Evolutionary conservation across 2,888 invertebrate species (phyloP), one percentile per base, ranked within the genome.

Genomic region (Archips xylosteana): DNA sequence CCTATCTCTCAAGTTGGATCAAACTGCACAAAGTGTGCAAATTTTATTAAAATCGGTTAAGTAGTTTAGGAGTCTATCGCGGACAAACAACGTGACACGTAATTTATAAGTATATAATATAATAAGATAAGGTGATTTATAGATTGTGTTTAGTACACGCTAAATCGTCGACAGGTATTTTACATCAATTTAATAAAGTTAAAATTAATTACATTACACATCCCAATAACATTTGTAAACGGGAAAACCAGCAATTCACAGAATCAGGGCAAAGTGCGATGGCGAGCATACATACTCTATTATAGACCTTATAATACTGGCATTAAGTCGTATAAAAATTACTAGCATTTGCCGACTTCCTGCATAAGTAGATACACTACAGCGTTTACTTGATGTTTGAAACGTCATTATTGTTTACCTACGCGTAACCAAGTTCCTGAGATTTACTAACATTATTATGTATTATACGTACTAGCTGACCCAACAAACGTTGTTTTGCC

Each of bases 341-440:
- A 59, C 70, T 67, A 54, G 13, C 54, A 67, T 67, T 66, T 54
- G 36, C 45, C 5, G 36, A 72, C 66, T 72, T 72, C 71, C 71
- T 45, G 66, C 64, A 32, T n/a, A 54, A 23, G 8, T 8, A 54
- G 4, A n/a, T 49, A 45, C 39, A 9, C 61, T 23, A 39, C 39
- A 63, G 54, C 70, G 39, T 36, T 36, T 12, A 57, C 4, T 57
- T 57, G 12, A 32, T 15, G 13, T 23, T 6, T 54, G 4, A 2
- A 54, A 54, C 23, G 9, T 54, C 51, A 23, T 54, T 54, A 15
- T 2, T 23, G 23, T 23, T 0, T 23, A 36, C 3, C 5, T 0
- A 54, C 8, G 51, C 0, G 3, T 57, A 9, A 57, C 32, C 32
- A 54, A 23, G 15, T 15, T 23, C 5, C 57, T 32, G 9, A 57